These are phyloP conservation scores for Drosophila murphyi DNA, from an alignment of 1,140 invertebrate genomes.

Conservation along the genomic window DNA sequence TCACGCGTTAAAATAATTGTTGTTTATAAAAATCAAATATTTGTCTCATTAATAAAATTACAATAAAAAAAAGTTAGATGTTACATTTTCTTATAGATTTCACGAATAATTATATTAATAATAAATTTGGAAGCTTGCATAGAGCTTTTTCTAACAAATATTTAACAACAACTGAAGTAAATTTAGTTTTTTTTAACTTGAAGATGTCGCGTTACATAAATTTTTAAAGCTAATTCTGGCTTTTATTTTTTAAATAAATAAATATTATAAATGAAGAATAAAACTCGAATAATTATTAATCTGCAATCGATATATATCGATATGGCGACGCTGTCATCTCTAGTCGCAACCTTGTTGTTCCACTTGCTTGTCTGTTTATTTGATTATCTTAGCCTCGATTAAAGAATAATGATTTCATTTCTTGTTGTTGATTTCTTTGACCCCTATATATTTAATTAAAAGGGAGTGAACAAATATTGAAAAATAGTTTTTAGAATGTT, in stretches of 20 bases:
- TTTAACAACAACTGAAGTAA: too few species aligned
- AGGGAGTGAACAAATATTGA: neutral
- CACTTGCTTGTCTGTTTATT: slow-evolving; percentile 25
- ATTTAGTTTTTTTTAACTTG: too few species aligned
- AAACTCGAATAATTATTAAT: too few species aligned
- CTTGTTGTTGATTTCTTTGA: neutral
- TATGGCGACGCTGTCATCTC: slow-evolving; percentile 16
- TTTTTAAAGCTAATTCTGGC: too few species aligned
- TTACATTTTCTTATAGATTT: too few species aligned
- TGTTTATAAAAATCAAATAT: neutral
- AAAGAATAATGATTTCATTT: slow-evolving; percentile 18
- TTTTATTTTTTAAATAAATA: too few species aligned
- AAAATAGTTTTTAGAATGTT: neutral
- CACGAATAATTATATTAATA: too few species aligned
- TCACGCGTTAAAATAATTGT: slow-evolving; percentile 8
- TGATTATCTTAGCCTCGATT: slow-evolving; percentile 35
- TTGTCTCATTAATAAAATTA: neutral
- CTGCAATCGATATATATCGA: neutral
- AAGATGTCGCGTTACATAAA: too few species aligned
- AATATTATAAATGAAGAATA: too few species aligned
- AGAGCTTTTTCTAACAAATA: too few species aligned
- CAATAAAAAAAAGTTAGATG: neutral
- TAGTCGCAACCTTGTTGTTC: slow-evolving; percentile 29
- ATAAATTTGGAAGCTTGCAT: too few species aligned
- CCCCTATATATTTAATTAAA: neutral